Evolutionary conservation across 2,113 vertebrate genomes (phyloP), one percentile per base, ranked within the genome.

Genomic region (Orycteropus afer): DNA sequence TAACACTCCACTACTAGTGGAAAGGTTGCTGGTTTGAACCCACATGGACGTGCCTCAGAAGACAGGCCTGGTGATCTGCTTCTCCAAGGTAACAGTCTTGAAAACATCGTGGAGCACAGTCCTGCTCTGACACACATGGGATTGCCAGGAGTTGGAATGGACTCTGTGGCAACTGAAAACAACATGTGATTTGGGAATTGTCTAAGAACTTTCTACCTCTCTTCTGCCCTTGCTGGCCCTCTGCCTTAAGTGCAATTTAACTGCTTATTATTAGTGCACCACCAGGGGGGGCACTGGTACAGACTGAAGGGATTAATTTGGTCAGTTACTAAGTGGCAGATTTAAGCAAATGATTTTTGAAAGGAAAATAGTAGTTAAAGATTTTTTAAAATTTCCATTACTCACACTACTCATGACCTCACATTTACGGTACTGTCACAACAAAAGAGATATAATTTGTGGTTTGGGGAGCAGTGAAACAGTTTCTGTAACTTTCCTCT

Each of bases 361-460:
- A 90, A 85, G 29, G 14, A 61, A 59, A 61, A 61, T 87, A 81
- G 87, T 4, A 11, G 73, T 89, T 89, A 86, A 93, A 69, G 27
- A 86, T 45, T 91, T 85, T 49, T 0, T 42, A 67, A 77, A 73
- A 13, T 81, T 67, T 86, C 47, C 89, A 89, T 89, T 61, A 81
- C 17, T 74, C 37, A 77, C 2, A 7, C 14, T 73, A 5, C 23
- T 22, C 20, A 45, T 71, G 71, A 37, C 15, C 27, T 67, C 23
- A 23, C 10, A 51, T 61, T 53, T 59, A 27, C 40, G 51, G 17
- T 37, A 77, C 12, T 17, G 27, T 45, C 2, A 25, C 27, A 86
- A 32, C 18, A 69, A 81, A 87, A 57, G 17, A 59, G 34, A 37
- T 49, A 61, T 17, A 85, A 42, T 20, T 18, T 51, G 76, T 3